phyloP scores from a whole-genome alignment of 2,797 vertebrate genomes.

The Cyprinodon diabolis region DNA sequence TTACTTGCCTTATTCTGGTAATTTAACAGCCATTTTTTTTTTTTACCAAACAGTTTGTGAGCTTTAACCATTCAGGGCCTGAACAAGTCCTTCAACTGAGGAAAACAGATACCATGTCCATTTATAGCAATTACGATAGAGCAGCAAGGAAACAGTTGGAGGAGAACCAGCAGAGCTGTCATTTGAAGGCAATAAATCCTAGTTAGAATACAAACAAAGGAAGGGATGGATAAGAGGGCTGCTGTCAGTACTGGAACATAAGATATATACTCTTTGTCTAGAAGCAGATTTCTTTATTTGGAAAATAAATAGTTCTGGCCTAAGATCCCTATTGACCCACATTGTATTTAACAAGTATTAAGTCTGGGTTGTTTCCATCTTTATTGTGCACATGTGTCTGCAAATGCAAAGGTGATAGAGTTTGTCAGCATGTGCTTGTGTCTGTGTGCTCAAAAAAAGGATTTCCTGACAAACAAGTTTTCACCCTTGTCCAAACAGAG shows the following conservation, averaged over 20 bases:
- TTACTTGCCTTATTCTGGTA: not conserved
- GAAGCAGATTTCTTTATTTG: not conserved
- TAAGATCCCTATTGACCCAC: not conserved
- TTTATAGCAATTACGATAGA: slow-evolving; percentile 66
- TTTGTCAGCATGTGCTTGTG: slow-evolving; percentile 1
- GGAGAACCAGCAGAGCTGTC: not conserved
- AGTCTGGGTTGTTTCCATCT: not conserved
- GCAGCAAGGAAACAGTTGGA: slow-evolving; percentile 10
- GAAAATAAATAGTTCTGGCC: not conserved
- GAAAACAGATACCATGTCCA: slow-evolving; percentile 59
- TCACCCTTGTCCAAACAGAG: slow-evolving; percentile 17
- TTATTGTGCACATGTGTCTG: not conserved
- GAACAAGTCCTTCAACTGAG: not conserved
- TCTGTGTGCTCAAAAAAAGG: slow-evolving; percentile 30
- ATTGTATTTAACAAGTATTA: not conserved
- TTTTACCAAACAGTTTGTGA: not conserved
- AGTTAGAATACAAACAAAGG: not conserved
- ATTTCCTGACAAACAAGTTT: slow-evolving; percentile 35
- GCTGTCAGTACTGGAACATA: not conserved
- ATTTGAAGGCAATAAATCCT: slow-evolving; percentile 16
- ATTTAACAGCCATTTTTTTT: not conserved
- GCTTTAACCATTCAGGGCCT: slow-evolving; percentile 12
- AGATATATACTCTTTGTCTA: not conserved
- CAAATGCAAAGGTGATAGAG: slow-evolving; percentile 13
- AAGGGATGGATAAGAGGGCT: not conserved